Evolutionary conservation across 2,113 vertebrate species (phyloP).

Genomic region (Psittacara wagleri): DNA sequence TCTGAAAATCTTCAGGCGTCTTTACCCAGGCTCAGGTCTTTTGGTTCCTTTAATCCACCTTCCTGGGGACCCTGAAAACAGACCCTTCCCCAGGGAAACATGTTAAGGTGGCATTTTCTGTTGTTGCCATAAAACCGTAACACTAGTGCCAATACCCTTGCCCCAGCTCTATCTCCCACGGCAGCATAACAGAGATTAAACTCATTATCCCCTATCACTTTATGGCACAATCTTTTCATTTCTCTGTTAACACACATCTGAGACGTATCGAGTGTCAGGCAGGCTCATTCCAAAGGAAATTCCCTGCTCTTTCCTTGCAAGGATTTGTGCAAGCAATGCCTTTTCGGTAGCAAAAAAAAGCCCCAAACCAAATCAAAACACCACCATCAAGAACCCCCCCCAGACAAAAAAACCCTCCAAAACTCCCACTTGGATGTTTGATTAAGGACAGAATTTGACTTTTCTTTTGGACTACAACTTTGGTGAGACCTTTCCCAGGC

Average conservation of each 20-base stretch:
- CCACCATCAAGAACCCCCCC: background rate
- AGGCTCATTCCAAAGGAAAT: background rate
- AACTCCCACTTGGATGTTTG: background rate
- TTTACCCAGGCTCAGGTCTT: background rate
- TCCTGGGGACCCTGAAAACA: background rate
- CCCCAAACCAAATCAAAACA: background rate
- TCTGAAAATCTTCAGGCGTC: background rate
- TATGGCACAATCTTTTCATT: conserved; percentile 51
- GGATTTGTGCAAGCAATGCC: background rate
- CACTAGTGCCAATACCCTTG: background rate
- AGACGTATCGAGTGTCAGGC: background rate
- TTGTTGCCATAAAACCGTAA: background rate
- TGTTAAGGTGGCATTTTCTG: background rate
- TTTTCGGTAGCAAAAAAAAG: background rate
- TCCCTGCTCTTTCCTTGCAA: background rate
- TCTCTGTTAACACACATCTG: conserved; percentile 31
- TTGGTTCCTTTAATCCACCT: background rate
- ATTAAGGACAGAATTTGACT: background rate
- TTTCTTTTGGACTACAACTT: background rate
- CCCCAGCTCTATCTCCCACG: conserved; percentile 3
- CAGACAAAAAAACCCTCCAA: background rate
- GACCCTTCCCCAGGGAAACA: accelerated
- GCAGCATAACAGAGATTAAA: conserved; percentile 18
- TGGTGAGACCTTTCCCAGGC: background rate
- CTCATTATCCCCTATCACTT: conserved; percentile 43